phyloP scores from a whole-genome alignment of 2,797 vertebrate genomes.

The Melanotaenia parkinsoni region DNA sequence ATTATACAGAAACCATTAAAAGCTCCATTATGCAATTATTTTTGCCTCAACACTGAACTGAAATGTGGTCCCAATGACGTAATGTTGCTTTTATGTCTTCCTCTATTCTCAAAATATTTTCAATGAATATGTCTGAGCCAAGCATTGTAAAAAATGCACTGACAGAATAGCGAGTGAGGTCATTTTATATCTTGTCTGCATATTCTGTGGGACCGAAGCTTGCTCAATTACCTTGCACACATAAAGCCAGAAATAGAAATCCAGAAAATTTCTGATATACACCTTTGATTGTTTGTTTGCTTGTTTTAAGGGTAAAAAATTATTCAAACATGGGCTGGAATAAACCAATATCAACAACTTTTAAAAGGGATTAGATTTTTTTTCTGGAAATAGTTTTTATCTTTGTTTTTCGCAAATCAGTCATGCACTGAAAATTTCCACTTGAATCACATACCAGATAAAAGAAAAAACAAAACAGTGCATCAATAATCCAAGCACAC shows the following conservation, averaged over 20 bases:
- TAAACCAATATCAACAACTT: too few relatives aligned
- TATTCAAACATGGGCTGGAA: too few relatives aligned
- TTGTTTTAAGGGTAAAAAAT: not conserved
- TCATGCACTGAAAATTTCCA: too few relatives aligned
- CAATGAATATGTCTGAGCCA: conserved; percentile 19
- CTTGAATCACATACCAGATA: too few relatives aligned
- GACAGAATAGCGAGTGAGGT: conserved; percentile 35
- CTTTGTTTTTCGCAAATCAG: too few relatives aligned
- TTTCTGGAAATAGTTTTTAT: too few relatives aligned
- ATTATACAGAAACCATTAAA: conserved; percentile 12
- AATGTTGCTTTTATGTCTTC: conserved; percentile 20
- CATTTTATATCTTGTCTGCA: conserved; percentile 49
- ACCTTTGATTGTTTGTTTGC: not conserved
- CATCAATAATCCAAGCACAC: too few relatives aligned
- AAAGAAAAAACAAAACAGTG: too few relatives aligned
- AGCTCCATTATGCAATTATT: conserved; percentile 21
- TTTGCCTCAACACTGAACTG: conserved; percentile 11
- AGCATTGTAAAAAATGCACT: conserved; percentile 34
- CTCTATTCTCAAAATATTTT: conserved; percentile 25
- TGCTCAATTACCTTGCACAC: not conserved
- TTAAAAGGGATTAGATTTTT: too few relatives aligned
- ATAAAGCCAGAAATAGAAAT: not conserved
- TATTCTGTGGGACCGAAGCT: conserved; percentile 28
- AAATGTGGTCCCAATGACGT: conserved; percentile 18
- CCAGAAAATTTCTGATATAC: not conserved